Evolutionary conservation across 2,797 vertebrate genomes (phyloP).

Genomic region (Steatocranus sp.): DNA sequence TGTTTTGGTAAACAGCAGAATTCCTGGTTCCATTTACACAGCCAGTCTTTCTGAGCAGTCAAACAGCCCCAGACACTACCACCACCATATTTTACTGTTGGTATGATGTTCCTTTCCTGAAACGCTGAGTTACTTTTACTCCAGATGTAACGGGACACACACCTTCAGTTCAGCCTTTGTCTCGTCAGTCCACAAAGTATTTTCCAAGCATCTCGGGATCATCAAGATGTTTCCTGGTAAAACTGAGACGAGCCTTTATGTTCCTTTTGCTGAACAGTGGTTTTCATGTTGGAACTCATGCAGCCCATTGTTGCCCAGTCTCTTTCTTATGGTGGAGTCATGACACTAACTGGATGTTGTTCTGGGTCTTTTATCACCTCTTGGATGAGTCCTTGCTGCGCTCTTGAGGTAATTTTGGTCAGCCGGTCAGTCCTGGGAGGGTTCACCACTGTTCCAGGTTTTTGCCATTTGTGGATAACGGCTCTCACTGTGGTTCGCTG

Average conservation of each 20-base stretch:
- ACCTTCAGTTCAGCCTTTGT: background rate
- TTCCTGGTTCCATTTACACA: background rate
- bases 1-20: background rate
- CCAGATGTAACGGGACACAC: background rate
- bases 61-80: background rate
- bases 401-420: background rate
- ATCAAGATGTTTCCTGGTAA: background rate
- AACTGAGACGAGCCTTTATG: background rate
- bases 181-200: background rate
- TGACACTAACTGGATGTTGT: background rate
- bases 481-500: background rate
- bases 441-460: background rate
- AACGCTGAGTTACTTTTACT: background rate
- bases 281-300: background rate
- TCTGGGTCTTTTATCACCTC: background rate
- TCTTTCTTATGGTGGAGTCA: background rate
- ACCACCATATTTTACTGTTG: background rate
- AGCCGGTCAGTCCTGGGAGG: rapidly evolving
- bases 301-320: background rate
- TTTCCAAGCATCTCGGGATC: background rate
- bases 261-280: background rate
- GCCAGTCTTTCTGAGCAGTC: background rate
- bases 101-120: background rate
- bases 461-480: background rate
- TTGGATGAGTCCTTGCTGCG: background rate